phyloP scores from a whole-genome alignment of 1,140 invertebrate species.

The Calephelis nemesis region DNA sequence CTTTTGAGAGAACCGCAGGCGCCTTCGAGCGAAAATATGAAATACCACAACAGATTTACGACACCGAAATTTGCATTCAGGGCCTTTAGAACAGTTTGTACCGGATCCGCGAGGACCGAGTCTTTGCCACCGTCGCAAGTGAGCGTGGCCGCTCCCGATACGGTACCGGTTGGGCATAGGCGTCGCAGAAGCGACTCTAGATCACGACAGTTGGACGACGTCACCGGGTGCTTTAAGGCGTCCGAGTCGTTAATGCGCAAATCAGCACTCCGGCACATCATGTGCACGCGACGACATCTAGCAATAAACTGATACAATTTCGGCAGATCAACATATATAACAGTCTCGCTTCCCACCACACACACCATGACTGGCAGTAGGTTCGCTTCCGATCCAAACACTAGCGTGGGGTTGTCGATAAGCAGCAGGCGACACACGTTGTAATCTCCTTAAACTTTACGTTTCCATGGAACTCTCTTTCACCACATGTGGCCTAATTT shows the following conservation, averaged over 20 bases:
- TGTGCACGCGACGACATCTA: constrained; percentile 4
- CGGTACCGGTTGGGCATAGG: background rate
- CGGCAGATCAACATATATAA: background rate
- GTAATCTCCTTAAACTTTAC: too few species aligned
- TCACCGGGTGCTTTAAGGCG: background rate
- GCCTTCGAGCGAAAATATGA: constrained; percentile 1
- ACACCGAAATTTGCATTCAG: background rate
- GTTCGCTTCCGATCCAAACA: constrained; percentile 4
- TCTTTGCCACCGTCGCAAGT: background rate
- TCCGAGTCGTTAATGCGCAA: constrained; percentile 2
- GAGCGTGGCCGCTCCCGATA: constrained; percentile 6
- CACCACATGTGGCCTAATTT: too few species aligned
- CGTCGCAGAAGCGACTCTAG: constrained; percentile 2
- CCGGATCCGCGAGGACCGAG: background rate
- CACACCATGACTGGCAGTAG: background rate
- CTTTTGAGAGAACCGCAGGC: background rate
- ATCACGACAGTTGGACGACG: background rate
- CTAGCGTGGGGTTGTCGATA: constrained; percentile 7
- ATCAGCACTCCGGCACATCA: constrained; percentile 6
- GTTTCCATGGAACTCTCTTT: too few species aligned
- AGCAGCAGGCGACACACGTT: constrained; percentile 4
- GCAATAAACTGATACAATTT: constrained; percentile 7
- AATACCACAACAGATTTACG: constrained; percentile 8
- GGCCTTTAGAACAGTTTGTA: background rate
- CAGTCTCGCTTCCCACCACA: background rate